phyloP scores from a whole-genome alignment of 2,113 vertebrate genomes.

The Aptenodytes forsteri region DNA sequence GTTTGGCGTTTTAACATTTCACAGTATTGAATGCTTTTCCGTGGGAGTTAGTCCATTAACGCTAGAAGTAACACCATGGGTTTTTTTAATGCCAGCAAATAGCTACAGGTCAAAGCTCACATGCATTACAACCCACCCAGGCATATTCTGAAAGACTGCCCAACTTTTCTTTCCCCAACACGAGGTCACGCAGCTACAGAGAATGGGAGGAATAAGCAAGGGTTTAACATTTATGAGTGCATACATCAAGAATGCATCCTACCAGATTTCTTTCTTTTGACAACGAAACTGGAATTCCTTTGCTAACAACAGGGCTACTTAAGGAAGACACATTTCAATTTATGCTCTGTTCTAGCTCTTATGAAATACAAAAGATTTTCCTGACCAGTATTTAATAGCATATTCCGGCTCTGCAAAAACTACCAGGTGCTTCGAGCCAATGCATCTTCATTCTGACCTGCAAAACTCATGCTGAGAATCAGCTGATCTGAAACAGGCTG shows the following conservation, averaged over 20 bases:
- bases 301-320: conserved; percentile 18
- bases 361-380: neutral
- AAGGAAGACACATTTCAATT: neutral
- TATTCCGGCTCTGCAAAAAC: neutral
- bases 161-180: neutral
- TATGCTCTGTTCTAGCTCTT: neutral
- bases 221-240: neutral
- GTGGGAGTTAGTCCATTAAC: conserved; percentile 8
- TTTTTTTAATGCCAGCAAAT: conserved; percentile 28
- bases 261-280: conserved; percentile 1
- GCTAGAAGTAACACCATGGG: neutral
- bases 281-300: conserved; percentile 14
- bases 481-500: neutral
- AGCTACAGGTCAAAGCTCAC: conserved; percentile 48
- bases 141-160: conserved; percentile 22
- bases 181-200: neutral
- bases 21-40: neutral
- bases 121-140: conserved; percentile 2
- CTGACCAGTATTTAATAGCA: neutral
- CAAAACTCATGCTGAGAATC: neutral
- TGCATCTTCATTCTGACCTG: conserved; percentile 14
- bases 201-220: neutral
- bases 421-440: neutral
- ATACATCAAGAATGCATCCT: conserved; percentile 19
- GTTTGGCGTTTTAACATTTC: conserved; percentile 5